A percentile compares a stretch with the other conserved stretches of the same genome.
Conservation (phyloP, 1,140 invertebrate species). For the Aphaenogaster floridana region DNA sequence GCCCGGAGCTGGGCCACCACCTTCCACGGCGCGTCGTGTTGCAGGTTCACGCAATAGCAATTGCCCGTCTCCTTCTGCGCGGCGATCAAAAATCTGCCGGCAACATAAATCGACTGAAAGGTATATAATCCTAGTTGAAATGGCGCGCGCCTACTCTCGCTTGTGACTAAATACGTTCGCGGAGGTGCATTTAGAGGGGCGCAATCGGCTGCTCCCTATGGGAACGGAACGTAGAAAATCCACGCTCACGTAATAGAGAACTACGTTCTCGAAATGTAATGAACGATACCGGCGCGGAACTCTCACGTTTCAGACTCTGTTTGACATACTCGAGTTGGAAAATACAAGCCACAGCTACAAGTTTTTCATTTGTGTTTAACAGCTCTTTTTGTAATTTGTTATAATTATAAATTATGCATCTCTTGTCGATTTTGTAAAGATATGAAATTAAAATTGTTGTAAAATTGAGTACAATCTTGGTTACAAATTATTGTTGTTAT, state of each 20-base stretch:
- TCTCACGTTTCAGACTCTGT: neutral
- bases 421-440: neutral
- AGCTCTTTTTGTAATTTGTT: neutral
- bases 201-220: neutral
- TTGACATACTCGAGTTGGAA: neutral
- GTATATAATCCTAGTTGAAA: conserved; percentile 23
- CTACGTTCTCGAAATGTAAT: neutral
- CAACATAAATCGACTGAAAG: conserved; percentile 30
- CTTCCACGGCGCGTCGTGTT: conserved; percentile 53
- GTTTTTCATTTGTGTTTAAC: neutral
- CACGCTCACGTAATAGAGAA: conserved; percentile 3
- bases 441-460: neutral
- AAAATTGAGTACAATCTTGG: neutral
- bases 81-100: conserved; percentile 72
- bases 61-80: conserved; percentile 73
- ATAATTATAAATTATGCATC: neutral
- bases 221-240: conserved; percentile 12
- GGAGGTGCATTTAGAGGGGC: neutral
- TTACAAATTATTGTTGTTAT: neutral
- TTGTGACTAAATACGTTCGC: conserved; percentile 1
- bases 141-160: neutral
- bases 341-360: neutral
- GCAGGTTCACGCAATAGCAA: conserved; percentile 79
- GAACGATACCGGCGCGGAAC: neutral
- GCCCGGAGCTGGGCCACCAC: conserved; percentile 67